These are phyloP conservation scores for Halcyon senegalensis DNA, from an alignment of 2,113 vertebrate species.

Conservation along the genomic window DNA sequence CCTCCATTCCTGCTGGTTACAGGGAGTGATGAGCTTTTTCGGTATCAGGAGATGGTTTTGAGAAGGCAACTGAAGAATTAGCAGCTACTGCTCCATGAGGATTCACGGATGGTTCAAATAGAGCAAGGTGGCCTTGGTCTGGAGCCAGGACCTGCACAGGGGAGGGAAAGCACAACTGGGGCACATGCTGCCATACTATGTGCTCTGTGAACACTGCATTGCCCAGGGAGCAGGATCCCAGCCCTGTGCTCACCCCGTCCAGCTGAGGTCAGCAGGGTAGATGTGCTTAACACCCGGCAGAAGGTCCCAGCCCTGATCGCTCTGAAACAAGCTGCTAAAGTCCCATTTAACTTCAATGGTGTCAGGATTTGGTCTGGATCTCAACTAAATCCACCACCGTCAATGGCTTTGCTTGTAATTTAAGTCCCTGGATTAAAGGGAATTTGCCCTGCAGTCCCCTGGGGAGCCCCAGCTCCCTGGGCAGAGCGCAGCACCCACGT, in stretches of 20 bases:
- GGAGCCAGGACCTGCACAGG: background rate
- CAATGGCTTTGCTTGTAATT: background rate
- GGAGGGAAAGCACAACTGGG: background rate
- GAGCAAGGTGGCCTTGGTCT: background rate
- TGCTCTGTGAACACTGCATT: background rate
- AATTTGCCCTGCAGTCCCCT: background rate
- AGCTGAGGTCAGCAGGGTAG: background rate
- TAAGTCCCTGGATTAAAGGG: background rate
- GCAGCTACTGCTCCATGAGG: background rate
- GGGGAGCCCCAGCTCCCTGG: background rate
- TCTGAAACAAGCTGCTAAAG: background rate
- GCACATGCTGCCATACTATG: background rate
- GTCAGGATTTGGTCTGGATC: background rate
- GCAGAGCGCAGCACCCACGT: background rate
- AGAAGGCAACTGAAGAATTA: background rate
- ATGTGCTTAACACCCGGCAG: background rate
- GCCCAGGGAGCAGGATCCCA: background rate
- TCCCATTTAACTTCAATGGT: background rate
- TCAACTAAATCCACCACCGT: background rate
- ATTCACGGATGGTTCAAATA: rapidly evolving
- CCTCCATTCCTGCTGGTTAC: background rate
- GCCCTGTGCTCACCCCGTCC: background rate
- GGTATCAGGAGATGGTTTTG: background rate
- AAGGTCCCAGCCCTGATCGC: background rate
- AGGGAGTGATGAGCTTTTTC: background rate